Conservation (phyloP, 2,113 vertebrate genomes). For the Bos javanicus region DNA sequence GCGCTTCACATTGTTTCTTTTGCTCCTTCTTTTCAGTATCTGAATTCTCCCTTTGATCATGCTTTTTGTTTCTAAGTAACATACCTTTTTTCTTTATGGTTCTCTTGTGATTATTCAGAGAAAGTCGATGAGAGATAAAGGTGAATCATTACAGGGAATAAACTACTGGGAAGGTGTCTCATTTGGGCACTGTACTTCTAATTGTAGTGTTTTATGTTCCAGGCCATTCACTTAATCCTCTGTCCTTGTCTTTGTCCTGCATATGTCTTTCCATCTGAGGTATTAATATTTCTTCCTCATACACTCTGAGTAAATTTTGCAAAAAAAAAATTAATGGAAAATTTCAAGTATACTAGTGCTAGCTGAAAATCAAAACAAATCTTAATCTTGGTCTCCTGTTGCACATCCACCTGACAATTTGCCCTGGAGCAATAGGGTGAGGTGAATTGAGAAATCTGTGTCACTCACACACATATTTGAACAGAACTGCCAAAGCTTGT, state of each 20-base stretch:
- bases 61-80: background rate
- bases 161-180: background rate
- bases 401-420: slow-evolving; percentile 38
- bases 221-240: background rate
- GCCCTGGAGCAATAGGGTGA: slow-evolving; percentile 26
- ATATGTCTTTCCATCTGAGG: background rate
- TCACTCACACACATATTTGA: slow-evolving; percentile 39
- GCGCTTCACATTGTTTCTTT: background rate
- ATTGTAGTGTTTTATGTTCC: background rate
- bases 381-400: background rate
- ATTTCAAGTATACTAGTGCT: background rate
- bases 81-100: background rate
- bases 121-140: background rate
- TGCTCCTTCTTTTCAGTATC: background rate
- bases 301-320: background rate
- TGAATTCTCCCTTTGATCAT: background rate
- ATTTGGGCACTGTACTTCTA: background rate
- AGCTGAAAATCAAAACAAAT: slow-evolving; percentile 40
- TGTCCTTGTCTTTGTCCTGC: background rate
- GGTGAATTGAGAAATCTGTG: slow-evolving; percentile 51
- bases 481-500: slow-evolving; percentile 17
- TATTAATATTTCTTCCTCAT: background rate
- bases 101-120: background rate
- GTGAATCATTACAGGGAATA: background rate
- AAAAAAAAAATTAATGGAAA: slow-evolving; percentile 22